Conservation (phyloP, 2,113 vertebrate genomes). For the Opisthocomus hoazin region DNA sequence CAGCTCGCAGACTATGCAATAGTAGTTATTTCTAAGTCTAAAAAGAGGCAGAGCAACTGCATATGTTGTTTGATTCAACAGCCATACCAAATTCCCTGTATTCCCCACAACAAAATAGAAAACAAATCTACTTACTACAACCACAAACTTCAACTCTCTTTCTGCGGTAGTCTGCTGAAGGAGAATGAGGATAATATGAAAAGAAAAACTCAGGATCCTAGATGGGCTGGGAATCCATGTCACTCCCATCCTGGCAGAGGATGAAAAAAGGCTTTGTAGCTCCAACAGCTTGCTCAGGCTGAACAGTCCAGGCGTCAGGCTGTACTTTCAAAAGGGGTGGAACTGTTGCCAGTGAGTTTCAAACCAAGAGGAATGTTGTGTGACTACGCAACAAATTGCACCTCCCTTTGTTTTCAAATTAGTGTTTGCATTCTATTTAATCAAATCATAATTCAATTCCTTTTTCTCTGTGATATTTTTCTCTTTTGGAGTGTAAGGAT, state of each 20-base stretch:
- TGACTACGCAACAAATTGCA: slow-evolving; percentile 25
- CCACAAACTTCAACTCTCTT: slow-evolving; percentile 65
- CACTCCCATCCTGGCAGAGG: slow-evolving; percentile 8
- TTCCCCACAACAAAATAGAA: neutral
- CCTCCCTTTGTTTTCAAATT: slow-evolving; percentile 12
- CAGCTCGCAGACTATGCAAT: neutral
- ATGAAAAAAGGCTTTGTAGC: neutral
- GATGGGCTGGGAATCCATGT: neutral
- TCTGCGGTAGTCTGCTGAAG: neutral
- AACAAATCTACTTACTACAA: slow-evolving; percentile 60
- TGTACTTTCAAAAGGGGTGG: slow-evolving; percentile 52
- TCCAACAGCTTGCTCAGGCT: neutral
- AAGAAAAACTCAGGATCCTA: neutral
- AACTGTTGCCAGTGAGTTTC: slow-evolving; percentile 1
- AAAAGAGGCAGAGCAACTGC: neutral
- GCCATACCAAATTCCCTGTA: neutral
- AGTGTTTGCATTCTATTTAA: slow-evolving; percentile 48
- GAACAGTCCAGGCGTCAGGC: neutral
- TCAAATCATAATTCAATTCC: slow-evolving; percentile 7
- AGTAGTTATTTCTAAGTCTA: neutral
- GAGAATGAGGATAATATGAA: slow-evolving; percentile 10
- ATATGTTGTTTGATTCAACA: neutral
- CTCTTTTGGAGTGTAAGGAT: neutral
- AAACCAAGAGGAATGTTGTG: slow-evolving; percentile 44
- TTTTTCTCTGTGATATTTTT: neutral